These are phyloP conservation scores for Sciurus niger DNA, from an alignment of 2,113 vertebrate species.

Conservation along the genomic window DNA sequence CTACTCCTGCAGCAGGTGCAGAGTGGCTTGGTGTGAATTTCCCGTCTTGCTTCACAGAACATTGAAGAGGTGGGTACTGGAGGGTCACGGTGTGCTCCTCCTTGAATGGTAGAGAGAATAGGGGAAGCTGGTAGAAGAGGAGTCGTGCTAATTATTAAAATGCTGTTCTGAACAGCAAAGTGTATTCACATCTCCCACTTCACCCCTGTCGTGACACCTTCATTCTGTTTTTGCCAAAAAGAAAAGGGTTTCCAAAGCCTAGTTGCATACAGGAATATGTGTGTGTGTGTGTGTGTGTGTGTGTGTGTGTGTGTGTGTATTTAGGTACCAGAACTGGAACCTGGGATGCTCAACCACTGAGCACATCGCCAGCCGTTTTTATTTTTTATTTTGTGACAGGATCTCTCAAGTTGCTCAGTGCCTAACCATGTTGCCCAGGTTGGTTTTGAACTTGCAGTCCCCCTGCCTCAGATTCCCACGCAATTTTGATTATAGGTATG, in stretches of 20 bases:
- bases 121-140: neutral
- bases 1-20: neutral
- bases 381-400: no score
- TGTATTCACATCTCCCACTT: neutral
- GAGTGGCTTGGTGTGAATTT: neutral
- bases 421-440: no score
- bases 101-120: neutral
- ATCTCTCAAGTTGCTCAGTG: no score
- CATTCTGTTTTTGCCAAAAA: slow-evolving; percentile 14
- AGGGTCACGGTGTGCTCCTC: neutral
- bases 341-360: no score
- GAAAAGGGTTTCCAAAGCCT: neutral
- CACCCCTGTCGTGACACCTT: neutral
- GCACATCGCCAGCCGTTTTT: no score
- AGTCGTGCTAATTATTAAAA: neutral
- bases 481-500: no score
- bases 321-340: no score
- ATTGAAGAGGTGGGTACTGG: accelerated
- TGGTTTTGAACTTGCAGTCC: no score
- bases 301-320: no score
- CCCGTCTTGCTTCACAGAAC: neutral
- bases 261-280: neutral
- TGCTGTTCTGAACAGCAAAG: neutral
- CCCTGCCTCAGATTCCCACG: no score
- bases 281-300: no score